Percentiles rank a stretch among this genome's conserved stretches.
phyloP scores from a whole-genome alignment of 2,888 invertebrate genomes.

The Colostygia pectinataria region DNA sequence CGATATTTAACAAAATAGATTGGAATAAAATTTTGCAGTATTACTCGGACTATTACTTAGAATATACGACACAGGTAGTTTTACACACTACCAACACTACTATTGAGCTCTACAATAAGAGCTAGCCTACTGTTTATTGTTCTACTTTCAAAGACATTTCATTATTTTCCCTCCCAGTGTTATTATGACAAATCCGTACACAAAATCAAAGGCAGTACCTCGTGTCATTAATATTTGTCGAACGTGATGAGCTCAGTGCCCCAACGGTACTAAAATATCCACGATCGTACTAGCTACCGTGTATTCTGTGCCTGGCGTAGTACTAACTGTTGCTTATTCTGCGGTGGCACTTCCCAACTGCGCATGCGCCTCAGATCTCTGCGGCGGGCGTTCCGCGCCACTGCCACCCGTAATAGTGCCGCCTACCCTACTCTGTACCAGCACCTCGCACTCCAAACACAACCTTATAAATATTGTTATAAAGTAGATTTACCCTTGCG shows the following conservation, averaged over 20 bases:
- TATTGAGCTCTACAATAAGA: too few relatives aligned
- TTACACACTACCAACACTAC: too few relatives aligned
- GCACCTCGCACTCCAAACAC: slow-evolving; percentile 18
- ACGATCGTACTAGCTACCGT: background rate
- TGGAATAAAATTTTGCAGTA: too few relatives aligned
- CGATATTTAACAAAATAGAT: too few relatives aligned
- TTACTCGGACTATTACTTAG: too few relatives aligned
- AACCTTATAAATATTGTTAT: background rate
- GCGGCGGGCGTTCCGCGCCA: slow-evolving; percentile 77
- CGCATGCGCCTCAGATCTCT: slow-evolving; percentile 67
- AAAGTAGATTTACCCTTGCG: slow-evolving; percentile 20
- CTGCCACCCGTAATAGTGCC: slow-evolving; percentile 65
- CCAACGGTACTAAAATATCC: slow-evolving; percentile 48
- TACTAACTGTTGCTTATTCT: slow-evolving; percentile 9
- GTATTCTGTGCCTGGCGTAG: slow-evolving; percentile 19
- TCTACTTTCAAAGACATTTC: slow-evolving; percentile 10
- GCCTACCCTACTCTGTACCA: slow-evolving; percentile 55
- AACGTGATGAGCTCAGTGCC: slow-evolving; percentile 29
- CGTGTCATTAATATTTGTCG: slow-evolving; percentile 32
- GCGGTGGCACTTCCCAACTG: slow-evolving; percentile 45
- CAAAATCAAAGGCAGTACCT: slow-evolving; percentile 21
- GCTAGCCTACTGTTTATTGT: too few relatives aligned
- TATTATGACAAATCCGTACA: slow-evolving; percentile 22
- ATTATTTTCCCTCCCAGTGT: slow-evolving; percentile 4
- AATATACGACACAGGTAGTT: too few relatives aligned